These are phyloP conservation scores for Pseudanteris insignis DNA, from an alignment of 2,888 invertebrate species.

Conservation along the genomic window DNA sequence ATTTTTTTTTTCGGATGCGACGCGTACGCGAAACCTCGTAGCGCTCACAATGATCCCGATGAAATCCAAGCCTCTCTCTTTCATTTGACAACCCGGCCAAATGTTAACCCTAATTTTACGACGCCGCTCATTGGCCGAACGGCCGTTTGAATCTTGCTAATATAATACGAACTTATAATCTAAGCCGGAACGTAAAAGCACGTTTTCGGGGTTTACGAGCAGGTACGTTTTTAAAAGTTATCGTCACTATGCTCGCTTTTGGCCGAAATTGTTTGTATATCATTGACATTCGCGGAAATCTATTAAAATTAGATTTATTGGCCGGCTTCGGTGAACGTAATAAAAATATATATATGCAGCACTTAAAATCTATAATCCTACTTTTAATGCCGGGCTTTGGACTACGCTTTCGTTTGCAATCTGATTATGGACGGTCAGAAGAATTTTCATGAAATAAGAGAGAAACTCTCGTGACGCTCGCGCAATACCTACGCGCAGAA, in stretches of 20 bases:
- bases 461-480: too few species aligned
- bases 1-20: background rate
- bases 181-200: conserved; percentile 64
- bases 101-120: conserved; percentile 66
- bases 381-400: background rate
- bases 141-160: conserved; percentile 61
- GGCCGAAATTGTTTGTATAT: conserved; percentile 58
- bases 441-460: background rate
- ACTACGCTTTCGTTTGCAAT: background rate
- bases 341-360: conserved; percentile 36
- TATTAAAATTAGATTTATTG: conserved; percentile 45
- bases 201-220: conserved; percentile 61
- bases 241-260: conserved; percentile 63
- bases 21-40: too few species aligned
- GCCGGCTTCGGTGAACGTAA: conserved; percentile 13
- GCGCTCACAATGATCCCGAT: conserved; percentile 55
- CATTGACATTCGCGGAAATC: conserved; percentile 44
- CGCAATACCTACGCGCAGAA: too few species aligned
- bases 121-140: conserved; percentile 59
- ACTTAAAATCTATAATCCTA: background rate
- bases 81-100: conserved; percentile 65
- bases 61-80: conserved; percentile 62
- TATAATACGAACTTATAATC: conserved; percentile 67
- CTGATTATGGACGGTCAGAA: background rate
- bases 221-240: conserved; percentile 63